phyloP scores from a whole-genome alignment of 2,888 invertebrate species.

The Pachycephus smyrnensis region DNA sequence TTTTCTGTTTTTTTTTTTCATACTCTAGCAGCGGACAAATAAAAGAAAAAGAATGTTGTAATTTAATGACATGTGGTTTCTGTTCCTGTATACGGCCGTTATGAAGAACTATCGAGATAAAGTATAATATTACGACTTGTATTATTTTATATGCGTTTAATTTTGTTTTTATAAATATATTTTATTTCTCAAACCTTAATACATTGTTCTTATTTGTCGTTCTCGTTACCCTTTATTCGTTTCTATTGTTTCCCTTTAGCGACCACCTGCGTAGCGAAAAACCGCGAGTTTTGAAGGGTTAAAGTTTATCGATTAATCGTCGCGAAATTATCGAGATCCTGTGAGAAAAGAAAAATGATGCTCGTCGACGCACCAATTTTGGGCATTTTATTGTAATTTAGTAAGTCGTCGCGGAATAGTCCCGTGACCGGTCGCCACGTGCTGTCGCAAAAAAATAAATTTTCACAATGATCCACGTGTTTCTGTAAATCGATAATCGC shows the following conservation, averaged over 20 bases:
- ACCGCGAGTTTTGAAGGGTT: neutral
- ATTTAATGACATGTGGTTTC: conserved; percentile 54
- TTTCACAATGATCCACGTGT: neutral
- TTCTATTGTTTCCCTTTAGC: neutral
- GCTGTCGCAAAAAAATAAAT: neutral
- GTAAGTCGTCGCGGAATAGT: conserved; percentile 46
- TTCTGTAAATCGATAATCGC: neutral
- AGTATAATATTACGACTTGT: conserved; percentile 56
- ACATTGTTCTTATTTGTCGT: conserved; percentile 17
- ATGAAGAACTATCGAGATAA: conserved; percentile 34
- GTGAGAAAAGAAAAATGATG: neutral
- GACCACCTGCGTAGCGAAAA: neutral
- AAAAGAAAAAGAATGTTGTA: conserved; percentile 22
- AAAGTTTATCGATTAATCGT: neutral
- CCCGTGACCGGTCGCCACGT: neutral
- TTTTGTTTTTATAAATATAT: conserved; percentile 66
- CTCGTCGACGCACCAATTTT: conserved; percentile 20
- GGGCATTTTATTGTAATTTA: conserved; percentile 57
- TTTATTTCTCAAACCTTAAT: conserved; percentile 57
- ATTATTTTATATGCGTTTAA: conserved; percentile 64
- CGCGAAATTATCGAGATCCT: neutral
- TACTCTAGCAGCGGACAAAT: conserved; percentile 22
- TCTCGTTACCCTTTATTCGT: conserved; percentile 24
- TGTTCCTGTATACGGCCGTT: conserved; percentile 56
- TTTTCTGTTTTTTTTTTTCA: conserved; percentile 17